phyloP scores from a whole-genome alignment of 2,888 invertebrate species.

The Monochamus alternatus region DNA sequence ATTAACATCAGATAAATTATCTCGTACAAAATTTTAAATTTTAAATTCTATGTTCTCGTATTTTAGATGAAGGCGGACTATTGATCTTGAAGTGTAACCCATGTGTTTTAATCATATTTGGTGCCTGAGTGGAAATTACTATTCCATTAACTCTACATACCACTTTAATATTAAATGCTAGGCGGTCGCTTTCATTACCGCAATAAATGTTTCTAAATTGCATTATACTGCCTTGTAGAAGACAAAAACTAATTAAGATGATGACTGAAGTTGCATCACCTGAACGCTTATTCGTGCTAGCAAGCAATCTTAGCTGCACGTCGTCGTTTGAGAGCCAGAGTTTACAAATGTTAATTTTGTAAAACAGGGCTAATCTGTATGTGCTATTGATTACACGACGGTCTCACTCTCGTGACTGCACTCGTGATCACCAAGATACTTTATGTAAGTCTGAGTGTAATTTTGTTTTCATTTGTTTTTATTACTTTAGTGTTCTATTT shows the following conservation, averaged over 20 bases:
- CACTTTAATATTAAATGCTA: slow-evolving; percentile 7
- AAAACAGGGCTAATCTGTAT: slow-evolving; percentile 39
- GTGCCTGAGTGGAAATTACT: neutral
- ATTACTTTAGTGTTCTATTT: neutral
- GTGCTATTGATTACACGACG: slow-evolving; percentile 41
- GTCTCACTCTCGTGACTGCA: slow-evolving; percentile 37
- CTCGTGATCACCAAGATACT: slow-evolving; percentile 21
- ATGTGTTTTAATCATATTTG: no score
- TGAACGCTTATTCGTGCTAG: slow-evolving; percentile 37
- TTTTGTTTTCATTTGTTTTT: neutral
- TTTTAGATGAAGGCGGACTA: no score
- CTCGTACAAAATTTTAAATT: no score
- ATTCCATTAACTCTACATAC: neutral
- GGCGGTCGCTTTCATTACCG: neutral
- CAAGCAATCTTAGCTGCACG: slow-evolving; percentile 39
- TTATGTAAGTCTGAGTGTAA: neutral
- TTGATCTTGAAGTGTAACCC: no score
- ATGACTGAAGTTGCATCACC: slow-evolving; percentile 22
- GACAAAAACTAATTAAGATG: slow-evolving; percentile 17
- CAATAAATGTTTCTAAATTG: slow-evolving; percentile 1
- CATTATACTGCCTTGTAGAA: slow-evolving; percentile 3
- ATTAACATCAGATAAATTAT: no score
- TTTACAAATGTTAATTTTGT: slow-evolving; percentile 49
- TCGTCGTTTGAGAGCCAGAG: slow-evolving; percentile 38
- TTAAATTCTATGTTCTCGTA: no score